phyloP scores from a whole-genome alignment of 2,888 invertebrate genomes.

The Myathropa florea region DNA sequence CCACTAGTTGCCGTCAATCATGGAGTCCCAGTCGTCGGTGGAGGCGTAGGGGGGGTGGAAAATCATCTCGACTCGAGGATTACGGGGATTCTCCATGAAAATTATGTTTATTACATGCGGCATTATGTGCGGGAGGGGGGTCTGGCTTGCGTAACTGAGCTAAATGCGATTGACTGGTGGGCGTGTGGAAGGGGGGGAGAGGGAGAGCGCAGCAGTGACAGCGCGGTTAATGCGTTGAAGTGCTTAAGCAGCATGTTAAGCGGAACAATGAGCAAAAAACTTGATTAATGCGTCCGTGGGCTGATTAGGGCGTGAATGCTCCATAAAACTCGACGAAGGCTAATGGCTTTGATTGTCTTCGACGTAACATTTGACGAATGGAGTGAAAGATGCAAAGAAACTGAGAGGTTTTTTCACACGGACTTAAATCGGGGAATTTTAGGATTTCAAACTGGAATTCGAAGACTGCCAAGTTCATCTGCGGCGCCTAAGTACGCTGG shows the following conservation, averaged over 20 bases:
- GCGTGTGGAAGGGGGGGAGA: background rate
- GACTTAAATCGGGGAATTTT: too few species aligned
- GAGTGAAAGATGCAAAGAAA: too few species aligned
- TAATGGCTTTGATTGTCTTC: background rate
- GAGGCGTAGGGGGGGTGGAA: background rate
- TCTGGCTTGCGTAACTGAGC: background rate
- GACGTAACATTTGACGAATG: too few species aligned
- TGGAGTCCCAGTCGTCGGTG: background rate
- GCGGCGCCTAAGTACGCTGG: too few species aligned
- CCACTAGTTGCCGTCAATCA: slow-evolving; percentile 63
- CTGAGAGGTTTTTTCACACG: too few species aligned
- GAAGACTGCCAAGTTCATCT: too few species aligned
- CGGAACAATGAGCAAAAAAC: background rate
- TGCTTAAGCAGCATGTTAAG: slow-evolving; percentile 6
- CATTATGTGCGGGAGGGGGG: slow-evolving; percentile 10
- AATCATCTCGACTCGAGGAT: slow-evolving; percentile 29
- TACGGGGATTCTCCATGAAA: slow-evolving; percentile 33
- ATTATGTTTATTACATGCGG: slow-evolving; percentile 43
- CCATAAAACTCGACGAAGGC: background rate
- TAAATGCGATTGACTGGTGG: background rate
- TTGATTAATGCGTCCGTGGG: background rate
- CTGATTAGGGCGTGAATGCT: background rate
- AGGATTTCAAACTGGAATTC: too few species aligned
- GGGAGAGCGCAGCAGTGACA: background rate
- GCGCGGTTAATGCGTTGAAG: slow-evolving; percentile 1